Percentiles rank a stretch among this genome's conserved stretches.
Evolutionary conservation across 2,888 invertebrate species (phyloP).

Genomic region (Acrocera orbiculus): DNA sequence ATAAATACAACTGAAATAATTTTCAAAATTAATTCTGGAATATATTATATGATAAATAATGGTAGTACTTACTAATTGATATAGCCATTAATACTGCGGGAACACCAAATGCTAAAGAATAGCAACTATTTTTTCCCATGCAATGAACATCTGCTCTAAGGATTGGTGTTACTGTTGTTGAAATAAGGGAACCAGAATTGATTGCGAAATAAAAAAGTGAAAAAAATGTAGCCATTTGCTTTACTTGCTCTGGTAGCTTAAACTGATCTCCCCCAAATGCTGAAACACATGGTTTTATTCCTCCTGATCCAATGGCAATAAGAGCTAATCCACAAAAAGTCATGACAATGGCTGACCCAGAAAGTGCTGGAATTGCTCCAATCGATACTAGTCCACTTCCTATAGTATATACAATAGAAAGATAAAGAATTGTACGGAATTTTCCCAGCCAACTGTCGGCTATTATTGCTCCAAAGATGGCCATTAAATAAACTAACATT

Average conservation of each 20-base stretch:
- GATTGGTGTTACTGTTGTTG: constrained; percentile 56
- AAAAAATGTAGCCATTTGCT: constrained; percentile 50
- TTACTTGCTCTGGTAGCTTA: constrained; percentile 41
- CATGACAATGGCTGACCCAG: constrained; percentile 33
- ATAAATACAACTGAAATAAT: constrained; percentile 49
- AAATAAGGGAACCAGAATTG: constrained; percentile 49
- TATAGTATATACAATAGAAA: constrained; percentile 52
- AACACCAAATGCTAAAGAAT: constrained; percentile 56
- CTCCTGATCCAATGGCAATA: constrained; percentile 60
- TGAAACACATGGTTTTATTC: constrained; percentile 67
- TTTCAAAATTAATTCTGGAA: constrained; percentile 20
- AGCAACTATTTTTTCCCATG: constrained; percentile 48
- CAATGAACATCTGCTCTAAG: constrained; percentile 48
- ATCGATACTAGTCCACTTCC: constrained; percentile 50
- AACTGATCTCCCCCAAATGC: constrained; percentile 74
- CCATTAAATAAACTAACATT: constrained; percentile 57
- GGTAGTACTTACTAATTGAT: constrained; percentile 41
- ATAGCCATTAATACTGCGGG: constrained; percentile 53
- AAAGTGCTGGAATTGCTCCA: constrained; percentile 37
- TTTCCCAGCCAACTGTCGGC: constrained; percentile 68
- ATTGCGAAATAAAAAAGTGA: constrained; percentile 56
- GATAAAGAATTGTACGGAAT: constrained; percentile 53
- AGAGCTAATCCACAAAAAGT: constrained; percentile 48
- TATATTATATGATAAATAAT: no score
- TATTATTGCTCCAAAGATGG: constrained; percentile 58